phyloP scores from a whole-genome alignment of 2,113 vertebrate genomes.

The Lagopus muta region DNA sequence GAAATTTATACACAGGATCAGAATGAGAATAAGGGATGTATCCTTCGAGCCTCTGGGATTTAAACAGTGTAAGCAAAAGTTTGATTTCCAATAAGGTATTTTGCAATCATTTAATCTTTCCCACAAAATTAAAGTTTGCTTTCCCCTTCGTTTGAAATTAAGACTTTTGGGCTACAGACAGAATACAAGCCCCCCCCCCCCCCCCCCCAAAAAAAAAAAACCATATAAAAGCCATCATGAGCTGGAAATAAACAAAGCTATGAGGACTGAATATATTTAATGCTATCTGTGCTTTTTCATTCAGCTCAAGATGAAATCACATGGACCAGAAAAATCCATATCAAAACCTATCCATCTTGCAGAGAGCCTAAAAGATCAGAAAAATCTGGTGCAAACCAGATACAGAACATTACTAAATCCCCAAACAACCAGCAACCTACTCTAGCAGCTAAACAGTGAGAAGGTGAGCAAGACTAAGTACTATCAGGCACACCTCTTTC shows the following conservation, averaged over 20 bases:
- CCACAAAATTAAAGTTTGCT: background rate
- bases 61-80: background rate
- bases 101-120: background rate
- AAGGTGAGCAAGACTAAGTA: background rate
- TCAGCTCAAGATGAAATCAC: background rate
- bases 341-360: background rate
- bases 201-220: too few species aligned
- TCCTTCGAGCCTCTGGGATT: background rate
- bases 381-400: background rate
- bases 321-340: background rate
- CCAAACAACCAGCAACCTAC: background rate
- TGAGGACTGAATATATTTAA: background rate
- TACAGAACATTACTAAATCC: background rate
- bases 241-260: background rate
- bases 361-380: background rate
- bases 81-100: background rate
- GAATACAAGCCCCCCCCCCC: background rate
- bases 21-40: background rate
- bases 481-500: rapidly evolving
- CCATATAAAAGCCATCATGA: background rate
- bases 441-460: background rate
- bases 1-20: background rate
- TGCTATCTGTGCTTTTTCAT: background rate
- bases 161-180: background rate
- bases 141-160: background rate